phyloP scores from a whole-genome alignment of 2,797 vertebrate species.

The Chrosomus eos region DNA sequence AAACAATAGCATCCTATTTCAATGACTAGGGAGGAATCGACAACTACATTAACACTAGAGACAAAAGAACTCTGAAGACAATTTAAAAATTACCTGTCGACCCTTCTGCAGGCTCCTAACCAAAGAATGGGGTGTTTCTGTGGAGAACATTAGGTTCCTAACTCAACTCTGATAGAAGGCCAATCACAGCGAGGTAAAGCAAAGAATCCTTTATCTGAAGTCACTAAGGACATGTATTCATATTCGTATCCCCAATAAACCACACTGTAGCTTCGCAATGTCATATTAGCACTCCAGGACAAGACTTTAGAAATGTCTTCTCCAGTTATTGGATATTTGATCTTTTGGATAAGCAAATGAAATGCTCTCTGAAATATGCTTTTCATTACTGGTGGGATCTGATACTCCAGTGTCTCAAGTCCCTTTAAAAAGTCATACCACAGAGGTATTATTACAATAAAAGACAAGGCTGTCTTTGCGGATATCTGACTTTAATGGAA shows the following conservation, averaged over 20 bases:
- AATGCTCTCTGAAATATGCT: slow-evolving; percentile 12
- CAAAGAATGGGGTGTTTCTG: not conserved
- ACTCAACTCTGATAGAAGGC: slow-evolving; percentile 2
- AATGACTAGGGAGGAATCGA: slow-evolving; percentile 27
- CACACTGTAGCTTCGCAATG: slow-evolving; percentile 2
- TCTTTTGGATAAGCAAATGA: slow-evolving; percentile 23
- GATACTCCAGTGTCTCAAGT: not conserved
- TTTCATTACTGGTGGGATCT: slow-evolving; percentile 2
- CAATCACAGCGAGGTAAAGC: not conserved
- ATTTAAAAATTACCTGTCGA: slow-evolving; percentile 16
- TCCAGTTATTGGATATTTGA: slow-evolving; percentile 34
- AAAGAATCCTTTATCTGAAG: slow-evolving; percentile 38
- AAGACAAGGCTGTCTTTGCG: not conserved
- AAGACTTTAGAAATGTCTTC: not conserved
- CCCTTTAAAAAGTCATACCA: not conserved
- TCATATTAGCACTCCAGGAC: slow-evolving; percentile 8
- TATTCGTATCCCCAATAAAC: slow-evolving; percentile 26
- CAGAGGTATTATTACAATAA: slow-evolving; percentile 4
- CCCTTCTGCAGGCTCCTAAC: slow-evolving; percentile 9
- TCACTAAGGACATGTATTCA: slow-evolving; percentile 21
- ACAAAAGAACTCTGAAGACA: slow-evolving; percentile 40
- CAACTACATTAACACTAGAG: slow-evolving; percentile 39
- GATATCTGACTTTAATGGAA: slow-evolving; percentile 16
- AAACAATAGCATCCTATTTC: slow-evolving; percentile 33
- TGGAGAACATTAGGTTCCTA: slow-evolving; percentile 2